A percentile compares a stretch with the other conserved stretches of the same genome.
Evolutionary conservation across 2,797 vertebrate species (phyloP).

Genomic region (Epinephelus awoara): DNA sequence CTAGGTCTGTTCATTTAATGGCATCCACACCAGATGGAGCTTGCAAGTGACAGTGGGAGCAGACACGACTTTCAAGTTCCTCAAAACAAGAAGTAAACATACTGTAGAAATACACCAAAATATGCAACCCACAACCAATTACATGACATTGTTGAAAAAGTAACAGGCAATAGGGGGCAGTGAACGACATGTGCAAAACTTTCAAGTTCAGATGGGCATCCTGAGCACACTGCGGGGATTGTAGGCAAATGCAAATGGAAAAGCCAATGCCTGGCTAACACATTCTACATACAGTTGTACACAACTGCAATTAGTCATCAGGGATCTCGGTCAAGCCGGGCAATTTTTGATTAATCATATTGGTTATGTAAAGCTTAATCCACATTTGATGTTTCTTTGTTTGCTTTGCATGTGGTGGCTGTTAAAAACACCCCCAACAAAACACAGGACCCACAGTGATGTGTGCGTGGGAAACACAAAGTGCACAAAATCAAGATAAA

Average conservation of each 20-base stretch:
- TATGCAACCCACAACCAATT: slow-evolving; percentile 50
- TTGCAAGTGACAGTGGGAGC: slow-evolving; percentile 60
- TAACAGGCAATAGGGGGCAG: slow-evolving; percentile 28
- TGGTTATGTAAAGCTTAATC: neutral
- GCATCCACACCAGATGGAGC: slow-evolving; percentile 67
- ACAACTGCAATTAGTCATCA: neutral
- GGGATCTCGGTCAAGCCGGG: neutral
- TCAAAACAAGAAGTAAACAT: slow-evolving; percentile 62
- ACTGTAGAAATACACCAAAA: slow-evolving; percentile 43
- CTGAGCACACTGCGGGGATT: neutral
- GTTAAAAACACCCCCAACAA: neutral
- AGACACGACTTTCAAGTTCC: slow-evolving; percentile 62
- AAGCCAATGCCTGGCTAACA: neutral
- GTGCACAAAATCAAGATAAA: neutral
- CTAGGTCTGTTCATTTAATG: slow-evolving; percentile 63
- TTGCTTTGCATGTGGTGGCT: neutral
- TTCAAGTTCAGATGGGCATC: slow-evolving; percentile 12
- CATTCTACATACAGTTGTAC: neutral
- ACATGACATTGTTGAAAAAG: slow-evolving; percentile 32
- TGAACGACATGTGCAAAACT: slow-evolving; percentile 6
- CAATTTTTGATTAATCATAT: neutral
- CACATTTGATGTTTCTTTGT: neutral
- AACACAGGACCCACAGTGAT: neutral
- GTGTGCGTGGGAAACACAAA: neutral
- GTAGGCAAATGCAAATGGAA: slow-evolving; percentile 27